Evolutionary conservation across 2,113 vertebrate species (phyloP).

Genomic region (Nestor notabilis): DNA sequence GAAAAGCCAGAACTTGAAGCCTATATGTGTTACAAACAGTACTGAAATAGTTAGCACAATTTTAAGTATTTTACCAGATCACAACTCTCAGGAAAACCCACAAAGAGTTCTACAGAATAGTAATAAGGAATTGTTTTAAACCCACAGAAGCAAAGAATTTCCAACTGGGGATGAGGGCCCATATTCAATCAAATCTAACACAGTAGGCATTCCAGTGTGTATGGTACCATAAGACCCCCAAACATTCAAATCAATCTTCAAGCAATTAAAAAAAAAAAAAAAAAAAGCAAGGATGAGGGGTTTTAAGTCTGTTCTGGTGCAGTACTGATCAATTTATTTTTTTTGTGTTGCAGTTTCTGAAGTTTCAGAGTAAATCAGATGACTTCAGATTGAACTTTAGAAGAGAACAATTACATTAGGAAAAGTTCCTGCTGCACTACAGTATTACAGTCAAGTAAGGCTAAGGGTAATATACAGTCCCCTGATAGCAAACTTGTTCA

Average conservation of each 20-base stretch:
- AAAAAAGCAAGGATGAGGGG: neutral
- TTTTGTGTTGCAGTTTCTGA: neutral
- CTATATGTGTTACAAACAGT: constrained; percentile 37
- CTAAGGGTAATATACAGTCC: neutral
- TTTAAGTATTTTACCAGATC: constrained; percentile 65
- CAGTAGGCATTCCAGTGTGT: neutral
- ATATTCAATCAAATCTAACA: neutral
- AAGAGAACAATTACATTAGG: neutral
- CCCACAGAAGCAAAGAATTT: constrained; percentile 29
- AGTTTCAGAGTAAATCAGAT: neutral
- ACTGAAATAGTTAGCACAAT: constrained; percentile 33
- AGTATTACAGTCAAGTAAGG: neutral
- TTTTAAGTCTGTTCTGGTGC: neutral
- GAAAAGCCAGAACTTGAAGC: constrained; percentile 45
- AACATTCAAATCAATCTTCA: neutral
- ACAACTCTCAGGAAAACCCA: constrained; percentile 28
- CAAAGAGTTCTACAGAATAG: neutral
- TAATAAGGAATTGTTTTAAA: constrained; percentile 44
- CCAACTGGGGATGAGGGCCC: neutral
- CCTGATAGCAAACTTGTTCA: neutral
- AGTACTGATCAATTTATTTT: neutral
- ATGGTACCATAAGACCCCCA: neutral
- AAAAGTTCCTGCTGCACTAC: neutral
- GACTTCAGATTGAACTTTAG: neutral
- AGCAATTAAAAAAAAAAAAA: neutral